These are phyloP conservation scores for Crotalus tigris DNA, from an alignment of 2,113 vertebrate species.

Conservation along the genomic window DNA sequence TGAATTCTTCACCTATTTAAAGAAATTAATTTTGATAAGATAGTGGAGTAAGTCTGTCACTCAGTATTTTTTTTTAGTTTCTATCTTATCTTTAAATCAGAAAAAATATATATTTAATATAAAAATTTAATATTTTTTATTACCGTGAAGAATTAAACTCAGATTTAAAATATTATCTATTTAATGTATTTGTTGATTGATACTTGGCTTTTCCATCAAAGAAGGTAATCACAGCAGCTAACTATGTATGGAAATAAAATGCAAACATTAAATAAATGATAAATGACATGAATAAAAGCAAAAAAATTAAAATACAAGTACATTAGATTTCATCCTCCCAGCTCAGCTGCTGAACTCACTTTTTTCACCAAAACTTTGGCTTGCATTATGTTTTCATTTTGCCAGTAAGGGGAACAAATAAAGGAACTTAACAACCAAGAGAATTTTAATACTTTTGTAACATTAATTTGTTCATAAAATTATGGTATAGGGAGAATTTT, in stretches of 20 bases:
- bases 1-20: background rate
- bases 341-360: background rate
- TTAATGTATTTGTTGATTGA: background rate
- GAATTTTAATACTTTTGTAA: background rate
- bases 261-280: background rate
- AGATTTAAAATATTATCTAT: background rate
- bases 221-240: background rate
- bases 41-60: background rate
- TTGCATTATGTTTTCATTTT: background rate
- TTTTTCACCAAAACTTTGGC: background rate
- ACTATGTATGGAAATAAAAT: background rate
- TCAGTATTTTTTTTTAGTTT: background rate
- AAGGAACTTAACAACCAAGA: background rate
- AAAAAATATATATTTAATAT: background rate
- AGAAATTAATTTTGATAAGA: background rate
- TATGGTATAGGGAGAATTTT: background rate
- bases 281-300: background rate
- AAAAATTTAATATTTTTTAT: background rate
- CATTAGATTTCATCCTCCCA: background rate
- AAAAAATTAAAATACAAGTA: background rate
- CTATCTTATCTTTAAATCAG: background rate
- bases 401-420: background rate
- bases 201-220: background rate
- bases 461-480: background rate
- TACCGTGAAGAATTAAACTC: background rate